Evolutionary conservation across 2,888 invertebrate genomes (phyloP), one percentile per base, ranked within the genome.

Genomic region (Parthenolecanium corni): DNA sequence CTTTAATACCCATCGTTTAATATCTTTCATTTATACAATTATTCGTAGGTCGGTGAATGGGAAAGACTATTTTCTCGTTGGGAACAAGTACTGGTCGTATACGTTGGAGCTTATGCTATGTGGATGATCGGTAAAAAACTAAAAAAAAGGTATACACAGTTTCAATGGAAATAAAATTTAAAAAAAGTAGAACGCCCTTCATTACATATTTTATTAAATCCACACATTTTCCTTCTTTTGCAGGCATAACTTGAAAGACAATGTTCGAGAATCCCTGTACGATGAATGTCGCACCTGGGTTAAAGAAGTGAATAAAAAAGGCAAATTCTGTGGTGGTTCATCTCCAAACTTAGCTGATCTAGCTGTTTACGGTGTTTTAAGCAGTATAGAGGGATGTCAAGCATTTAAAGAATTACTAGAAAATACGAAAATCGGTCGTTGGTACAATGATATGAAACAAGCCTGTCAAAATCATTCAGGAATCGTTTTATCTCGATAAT

Each of bases 81-180:
- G 86, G 94, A 96, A 73, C 80, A 89, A 66, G 75, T 80, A 52
- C 73, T 93, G 38, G 90, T 96, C 75, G 85, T 97, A 0, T 92
- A 96, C 72, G 83, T 89, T 0, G 97, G 97, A 3, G 91, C 97
- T 0, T 76, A 82, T 4, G 95, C 89, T 1, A 98, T 98, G 97
- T 96, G 85, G 81, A 71, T 89, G 31, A 86, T 98, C 68, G 85
- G 90, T 0, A 95, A 93, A 73, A 77, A 86, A 66, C 77, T 98
- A 12, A 93, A 94, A 73, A 84, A 84, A 70, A 85, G 82, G 83
- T 85, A 74, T 38, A 11, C 47, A 24, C 24, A 25, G 0, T 47
- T 46, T n/a, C 2, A 14, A 14, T 14, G n/a, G 4, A 20, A 6
- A 51, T 49, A 40, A 2, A 56, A 52, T 12, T 12, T 25, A 9